Evolutionary conservation across 2,797 vertebrate species (phyloP).

Genomic region (Myripristis murdjan): DNA sequence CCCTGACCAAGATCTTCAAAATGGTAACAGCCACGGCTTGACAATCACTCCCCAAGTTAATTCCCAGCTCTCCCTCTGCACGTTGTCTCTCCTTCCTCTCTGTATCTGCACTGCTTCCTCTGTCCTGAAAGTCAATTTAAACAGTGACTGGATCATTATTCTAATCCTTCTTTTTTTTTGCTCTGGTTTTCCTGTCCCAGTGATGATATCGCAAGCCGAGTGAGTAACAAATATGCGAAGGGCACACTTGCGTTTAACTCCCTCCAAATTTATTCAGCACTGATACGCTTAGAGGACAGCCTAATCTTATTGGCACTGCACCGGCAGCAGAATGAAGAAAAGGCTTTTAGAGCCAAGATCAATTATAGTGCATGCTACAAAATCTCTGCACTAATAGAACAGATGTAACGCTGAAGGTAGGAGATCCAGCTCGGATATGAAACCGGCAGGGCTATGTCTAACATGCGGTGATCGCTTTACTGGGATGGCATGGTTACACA

Average conservation of each 20-base stretch:
- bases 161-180: slow-evolving; percentile 46
- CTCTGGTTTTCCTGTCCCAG: slow-evolving; percentile 65
- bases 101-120: slow-evolving; percentile 1
- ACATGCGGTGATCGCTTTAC: slow-evolving; percentile 39
- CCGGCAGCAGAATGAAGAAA: slow-evolving; percentile 58
- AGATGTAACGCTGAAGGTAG: slow-evolving; percentile 31
- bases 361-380: slow-evolving; percentile 28
- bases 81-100: background rate
- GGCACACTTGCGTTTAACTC: slow-evolving; percentile 48
- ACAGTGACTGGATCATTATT: slow-evolving; percentile 18
- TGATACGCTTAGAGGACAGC: slow-evolving; percentile 53
- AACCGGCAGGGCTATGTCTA: slow-evolving; percentile 31
- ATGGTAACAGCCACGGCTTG: slow-evolving; percentile 87
- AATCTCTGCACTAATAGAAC: slow-evolving; percentile 42
- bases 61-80: slow-evolving; percentile 1
- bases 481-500: background rate
- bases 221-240: slow-evolving; percentile 74
- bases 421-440: slow-evolving; percentile 26
- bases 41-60: slow-evolving; percentile 3
- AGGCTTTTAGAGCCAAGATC: slow-evolving; percentile 54
- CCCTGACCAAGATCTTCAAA: slow-evolving; percentile 98
- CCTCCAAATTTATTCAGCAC: slow-evolving; percentile 37
- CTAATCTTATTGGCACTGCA: slow-evolving; percentile 64
- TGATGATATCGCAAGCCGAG: slow-evolving; percentile 80
- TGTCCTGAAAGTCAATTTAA: slow-evolving; percentile 13